Base-by-base conservation (phyloP, 2,797 vertebrate species). In the Emys orbicularis region DNA sequence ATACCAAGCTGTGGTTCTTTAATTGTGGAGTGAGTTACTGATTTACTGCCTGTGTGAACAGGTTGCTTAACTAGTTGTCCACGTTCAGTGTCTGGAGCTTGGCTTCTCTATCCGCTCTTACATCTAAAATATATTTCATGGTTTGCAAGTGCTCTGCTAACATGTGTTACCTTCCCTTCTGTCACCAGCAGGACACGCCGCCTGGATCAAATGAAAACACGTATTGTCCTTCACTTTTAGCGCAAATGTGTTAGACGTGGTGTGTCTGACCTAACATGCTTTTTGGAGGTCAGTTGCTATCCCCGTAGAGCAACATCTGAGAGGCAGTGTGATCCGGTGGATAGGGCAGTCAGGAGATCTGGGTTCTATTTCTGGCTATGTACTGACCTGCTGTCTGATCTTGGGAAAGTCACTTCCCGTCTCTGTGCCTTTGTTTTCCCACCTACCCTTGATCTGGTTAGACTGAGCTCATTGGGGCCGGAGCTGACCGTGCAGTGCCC, bases 1-100 rank as follows among this genome's bases (percentile, higher is more conserved):
- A 44, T 19, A 27, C 50, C 81, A 8, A 0, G 0, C 1, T 0
- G 49, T 1, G 77, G 34, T 18, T 12, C 79, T 52, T 27, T 34
- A 50, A 29, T 2, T 15, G 57, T 15, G 80, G 34, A 49, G 34
- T 1, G 53, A 79, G 18, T 0, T 79, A 65, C 74, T 52, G 68
- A n/a, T 76, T 87, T 49, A 50, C 82, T 88, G 92, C 84, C 54
- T 57, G 49, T 23, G 3, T 59, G 41, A 79, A 3, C 87, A 59
- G 18, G 47, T 27, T 1, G 5, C 41, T 41, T 23, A 4, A 2
- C 41, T 49, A 29, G 74, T 89, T 86, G 59, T 56, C 81, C 31
- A 54, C 2, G 1, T 44, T 12, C 21, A 77, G 27, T 56, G 68
- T 57, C 50, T 56, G 77, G 3, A 1, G 2, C 50, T 72, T 11